These are phyloP conservation scores for Temnothorax unifasciatus DNA, from an alignment of 2,888 invertebrate species.

Conservation along the genomic window DNA sequence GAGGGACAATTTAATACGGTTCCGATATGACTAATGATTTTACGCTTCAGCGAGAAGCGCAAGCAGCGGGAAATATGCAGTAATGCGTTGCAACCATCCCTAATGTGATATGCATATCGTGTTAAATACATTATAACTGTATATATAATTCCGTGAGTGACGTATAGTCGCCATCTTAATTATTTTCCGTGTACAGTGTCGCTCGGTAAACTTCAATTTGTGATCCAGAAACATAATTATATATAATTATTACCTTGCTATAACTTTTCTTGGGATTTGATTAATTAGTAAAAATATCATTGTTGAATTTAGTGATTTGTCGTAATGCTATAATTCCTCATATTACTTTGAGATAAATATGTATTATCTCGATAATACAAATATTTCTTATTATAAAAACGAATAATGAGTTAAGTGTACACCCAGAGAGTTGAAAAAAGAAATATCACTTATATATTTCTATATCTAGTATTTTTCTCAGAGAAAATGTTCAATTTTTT, in stretches of 20 bases:
- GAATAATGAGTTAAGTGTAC: background rate
- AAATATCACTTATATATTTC: background rate
- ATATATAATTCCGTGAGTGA: constrained; percentile 17
- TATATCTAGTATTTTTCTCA: background rate
- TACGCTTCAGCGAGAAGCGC: background rate
- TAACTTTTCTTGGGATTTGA: constrained; percentile 3
- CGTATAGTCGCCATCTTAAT: background rate
- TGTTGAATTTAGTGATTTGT: background rate
- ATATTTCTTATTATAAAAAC: background rate
- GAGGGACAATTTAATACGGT: constrained; percentile 3
- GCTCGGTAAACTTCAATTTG: background rate
- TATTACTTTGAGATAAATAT: background rate
- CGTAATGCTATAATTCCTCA: background rate
- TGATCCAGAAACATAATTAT: background rate
- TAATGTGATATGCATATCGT: constrained; percentile 47
- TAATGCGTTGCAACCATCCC: background rate
- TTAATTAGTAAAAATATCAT: background rate
- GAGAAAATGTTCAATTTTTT: constrained; percentile 9
- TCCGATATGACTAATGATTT: constrained; percentile 19
- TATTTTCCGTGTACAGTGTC: background rate
- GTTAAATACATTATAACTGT: constrained; percentile 23
- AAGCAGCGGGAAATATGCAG: background rate
- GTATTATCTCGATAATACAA: background rate
- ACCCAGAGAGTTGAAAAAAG: background rate
- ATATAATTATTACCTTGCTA: background rate